Conservation (phyloP, 2,888 invertebrate species). For the Hipparchia sbordonii region DNA sequence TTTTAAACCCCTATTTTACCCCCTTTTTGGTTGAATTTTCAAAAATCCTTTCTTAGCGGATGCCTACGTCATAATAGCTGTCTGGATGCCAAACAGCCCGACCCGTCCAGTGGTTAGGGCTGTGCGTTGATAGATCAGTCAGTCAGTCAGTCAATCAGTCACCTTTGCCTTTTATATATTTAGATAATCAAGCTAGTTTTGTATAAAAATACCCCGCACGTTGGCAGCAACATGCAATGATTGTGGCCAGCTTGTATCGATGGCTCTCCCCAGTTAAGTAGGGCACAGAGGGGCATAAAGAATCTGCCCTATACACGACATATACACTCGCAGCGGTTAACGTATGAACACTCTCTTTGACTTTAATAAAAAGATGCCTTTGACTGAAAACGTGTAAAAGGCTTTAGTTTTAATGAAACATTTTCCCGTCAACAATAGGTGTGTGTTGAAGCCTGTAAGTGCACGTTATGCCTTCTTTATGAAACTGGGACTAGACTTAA, state of each 20-base stretch:
- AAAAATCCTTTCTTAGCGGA: no score
- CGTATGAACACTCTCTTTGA: slow-evolving; percentile 39
- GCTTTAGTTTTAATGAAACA: slow-evolving; percentile 39
- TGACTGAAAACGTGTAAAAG: slow-evolving; percentile 35
- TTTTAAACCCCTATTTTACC: no score
- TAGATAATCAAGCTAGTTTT: no score
- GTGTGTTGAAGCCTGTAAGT: background rate
- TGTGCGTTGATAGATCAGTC: no score
- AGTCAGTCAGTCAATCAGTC: no score
- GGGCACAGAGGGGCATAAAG: slow-evolving; percentile 42
- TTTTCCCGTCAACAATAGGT: slow-evolving; percentile 35
- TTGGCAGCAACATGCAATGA: slow-evolving; percentile 36
- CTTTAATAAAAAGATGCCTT: slow-evolving; percentile 40
- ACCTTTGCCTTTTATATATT: no score
- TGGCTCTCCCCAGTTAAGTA: slow-evolving; percentile 42
- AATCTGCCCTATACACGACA: slow-evolving; percentile 41
- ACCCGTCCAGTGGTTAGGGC: no score
- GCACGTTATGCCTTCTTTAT: background rate
- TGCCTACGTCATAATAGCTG: no score
- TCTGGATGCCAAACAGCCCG: no score
- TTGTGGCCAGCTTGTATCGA: slow-evolving; percentile 42
- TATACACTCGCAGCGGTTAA: slow-evolving; percentile 35
- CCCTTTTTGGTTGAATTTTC: no score
- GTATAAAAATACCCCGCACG: background rate
- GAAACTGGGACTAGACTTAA: background rate